phyloP scores from a whole-genome alignment of 2,888 invertebrate genomes.

The Balanococcus diminutus region DNA sequence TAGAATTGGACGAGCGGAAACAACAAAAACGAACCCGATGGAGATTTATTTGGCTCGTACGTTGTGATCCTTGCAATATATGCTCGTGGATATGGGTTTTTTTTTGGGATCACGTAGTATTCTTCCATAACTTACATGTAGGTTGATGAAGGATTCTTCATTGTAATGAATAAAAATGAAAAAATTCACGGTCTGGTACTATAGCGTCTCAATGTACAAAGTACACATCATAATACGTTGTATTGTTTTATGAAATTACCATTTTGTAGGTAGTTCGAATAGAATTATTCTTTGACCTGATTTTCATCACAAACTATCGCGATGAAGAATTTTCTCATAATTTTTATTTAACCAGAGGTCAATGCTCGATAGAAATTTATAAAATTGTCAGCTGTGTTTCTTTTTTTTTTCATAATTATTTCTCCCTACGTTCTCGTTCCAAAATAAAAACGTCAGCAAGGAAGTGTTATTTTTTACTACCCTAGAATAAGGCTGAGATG shows the following conservation, averaged over 20 bases:
- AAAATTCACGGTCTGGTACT: not conserved
- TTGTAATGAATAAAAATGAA: not conserved
- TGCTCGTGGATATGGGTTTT: too few relatives aligned
- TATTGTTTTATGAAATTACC: not conserved
- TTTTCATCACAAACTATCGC: not conserved
- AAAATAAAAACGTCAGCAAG: too few relatives aligned
- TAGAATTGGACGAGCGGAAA: not conserved
- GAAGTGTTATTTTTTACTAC: not conserved
- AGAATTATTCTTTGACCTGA: not conserved
- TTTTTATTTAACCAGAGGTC: not conserved
- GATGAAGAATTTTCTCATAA: not conserved
- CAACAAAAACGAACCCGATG: not conserved
- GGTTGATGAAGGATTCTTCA: too few relatives aligned
- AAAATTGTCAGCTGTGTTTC: not conserved
- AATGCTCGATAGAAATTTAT: not conserved
- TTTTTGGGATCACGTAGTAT: too few relatives aligned
- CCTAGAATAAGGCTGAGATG: not conserved
- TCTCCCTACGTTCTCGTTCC: too few relatives aligned
- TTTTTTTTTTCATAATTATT: not conserved
- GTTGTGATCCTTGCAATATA: too few relatives aligned
- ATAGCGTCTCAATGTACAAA: not conserved
- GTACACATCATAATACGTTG: not conserved
- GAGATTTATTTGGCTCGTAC: too few relatives aligned
- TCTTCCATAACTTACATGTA: too few relatives aligned
- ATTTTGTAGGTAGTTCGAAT: too few relatives aligned